Percentiles rank a stretch among this genome's conserved stretches.
Evolutionary conservation across 2,797 vertebrate genomes (phyloP).

Genomic region (Alauda arvensis): DNA sequence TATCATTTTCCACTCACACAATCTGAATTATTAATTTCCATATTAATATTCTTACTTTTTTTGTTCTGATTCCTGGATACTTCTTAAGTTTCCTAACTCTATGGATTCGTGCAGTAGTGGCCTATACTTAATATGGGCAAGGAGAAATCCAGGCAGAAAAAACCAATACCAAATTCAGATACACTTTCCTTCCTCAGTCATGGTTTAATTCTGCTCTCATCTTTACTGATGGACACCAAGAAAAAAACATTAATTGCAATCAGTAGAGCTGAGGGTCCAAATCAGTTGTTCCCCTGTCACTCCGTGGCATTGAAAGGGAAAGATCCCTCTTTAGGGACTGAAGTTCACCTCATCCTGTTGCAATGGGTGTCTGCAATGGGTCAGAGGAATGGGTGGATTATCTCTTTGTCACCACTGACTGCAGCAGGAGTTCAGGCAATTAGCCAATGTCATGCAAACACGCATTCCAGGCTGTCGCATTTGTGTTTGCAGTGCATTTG

Average conservation of each 20-base stretch:
- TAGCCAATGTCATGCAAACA: neutral
- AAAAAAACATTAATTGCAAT: neutral
- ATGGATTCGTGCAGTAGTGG: neutral
- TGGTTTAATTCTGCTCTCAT: neutral
- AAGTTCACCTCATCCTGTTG: neutral
- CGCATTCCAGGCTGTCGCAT: neutral
- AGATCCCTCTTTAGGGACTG: neutral
- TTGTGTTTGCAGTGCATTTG: neutral
- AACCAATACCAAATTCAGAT: neutral
- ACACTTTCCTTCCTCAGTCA: neutral
- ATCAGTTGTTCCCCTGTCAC: neutral
- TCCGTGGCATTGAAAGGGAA: neutral
- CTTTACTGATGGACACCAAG: neutral
- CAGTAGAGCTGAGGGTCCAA: neutral
- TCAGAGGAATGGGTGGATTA: accelerated
- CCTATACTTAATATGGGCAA: neutral
- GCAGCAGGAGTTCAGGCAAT: neutral
- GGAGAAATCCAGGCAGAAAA: neutral
- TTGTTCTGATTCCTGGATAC: neutral
- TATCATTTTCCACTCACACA: neutral
- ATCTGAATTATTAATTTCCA: neutral
- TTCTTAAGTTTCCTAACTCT: neutral
- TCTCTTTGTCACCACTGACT: neutral
- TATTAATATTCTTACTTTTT: neutral
- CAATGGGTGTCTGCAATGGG: neutral